Percentiles rank a stretch among this genome's conserved stretches.
phyloP scores from a whole-genome alignment of 2,888 invertebrate genomes.

The Eupithecia exiguata region DNA sequence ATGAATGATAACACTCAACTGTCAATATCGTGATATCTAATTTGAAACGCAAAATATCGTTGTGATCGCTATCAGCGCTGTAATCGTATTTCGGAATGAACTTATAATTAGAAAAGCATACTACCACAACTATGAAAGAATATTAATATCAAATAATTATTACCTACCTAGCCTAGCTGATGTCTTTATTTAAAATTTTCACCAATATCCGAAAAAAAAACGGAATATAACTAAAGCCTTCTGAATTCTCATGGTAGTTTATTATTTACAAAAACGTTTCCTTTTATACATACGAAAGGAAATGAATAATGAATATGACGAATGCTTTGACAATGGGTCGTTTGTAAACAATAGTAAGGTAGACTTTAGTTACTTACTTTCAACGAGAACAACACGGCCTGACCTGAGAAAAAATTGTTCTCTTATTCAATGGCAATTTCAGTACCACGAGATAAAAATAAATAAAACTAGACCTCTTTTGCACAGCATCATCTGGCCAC shows the following conservation, averaged over 20 bases:
- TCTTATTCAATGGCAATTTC: not conserved
- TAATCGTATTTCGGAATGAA: too few species aligned
- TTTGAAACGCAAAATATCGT: too few species aligned
- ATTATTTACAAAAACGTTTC: constrained; percentile 1
- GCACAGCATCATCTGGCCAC: too few species aligned
- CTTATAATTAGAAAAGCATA: not conserved
- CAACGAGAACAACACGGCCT: constrained; percentile 20
- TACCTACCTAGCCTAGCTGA: not conserved
- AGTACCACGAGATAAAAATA: not conserved
- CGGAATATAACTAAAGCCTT: not conserved
- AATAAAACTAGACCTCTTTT: not conserved
- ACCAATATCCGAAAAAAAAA: not conserved
- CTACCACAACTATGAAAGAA: not conserved
- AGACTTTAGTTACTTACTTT: constrained; percentile 8
- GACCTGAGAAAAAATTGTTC: not conserved
- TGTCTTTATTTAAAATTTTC: not conserved
- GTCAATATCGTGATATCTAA: too few species aligned
- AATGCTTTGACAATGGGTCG: constrained; percentile 40
- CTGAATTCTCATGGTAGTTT: not conserved
- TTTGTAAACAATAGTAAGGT: constrained; percentile 15
- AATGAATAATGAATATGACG: constrained; percentile 9
- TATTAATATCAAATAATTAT: not conserved
- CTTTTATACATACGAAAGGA: constrained; percentile 7
- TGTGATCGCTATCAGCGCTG: too few species aligned
- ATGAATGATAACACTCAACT: too few species aligned